Percentiles rank a stretch among this genome's conserved stretches.
phyloP scores from a whole-genome alignment of 2,797 vertebrate species.

The Cirrhinus mrigala region DNA sequence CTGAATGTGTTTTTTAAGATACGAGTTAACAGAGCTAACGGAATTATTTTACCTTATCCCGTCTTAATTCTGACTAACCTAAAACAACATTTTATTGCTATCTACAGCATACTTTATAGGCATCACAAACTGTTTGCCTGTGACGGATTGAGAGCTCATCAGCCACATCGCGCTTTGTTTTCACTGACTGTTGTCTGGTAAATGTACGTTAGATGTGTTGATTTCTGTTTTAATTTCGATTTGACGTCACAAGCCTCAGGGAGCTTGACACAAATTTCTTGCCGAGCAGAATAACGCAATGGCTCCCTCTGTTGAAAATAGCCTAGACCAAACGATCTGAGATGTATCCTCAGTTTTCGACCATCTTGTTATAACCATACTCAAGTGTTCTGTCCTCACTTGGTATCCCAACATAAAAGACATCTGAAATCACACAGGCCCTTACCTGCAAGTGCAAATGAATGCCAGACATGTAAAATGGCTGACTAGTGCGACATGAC shows the following conservation, averaged over 20 bases:
- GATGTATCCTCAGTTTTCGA: neutral
- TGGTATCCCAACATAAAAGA: neutral
- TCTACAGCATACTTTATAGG: neutral
- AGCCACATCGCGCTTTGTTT: neutral
- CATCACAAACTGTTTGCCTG: neutral
- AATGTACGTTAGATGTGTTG: neutral
- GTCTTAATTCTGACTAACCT: neutral
- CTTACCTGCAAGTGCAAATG: neutral
- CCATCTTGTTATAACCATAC: neutral
- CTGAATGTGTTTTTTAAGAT: neutral
- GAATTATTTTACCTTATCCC: neutral
- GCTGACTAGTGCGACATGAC: neutral
- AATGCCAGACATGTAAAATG: neutral
- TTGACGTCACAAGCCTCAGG: conserved; percentile 14
- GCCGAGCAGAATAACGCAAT: neutral
- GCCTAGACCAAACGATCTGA: neutral
- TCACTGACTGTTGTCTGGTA: neutral
- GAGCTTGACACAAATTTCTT: neutral
- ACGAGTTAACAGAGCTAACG: neutral
- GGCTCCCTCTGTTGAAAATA: conserved; percentile 24
- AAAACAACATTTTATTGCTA: neutral
- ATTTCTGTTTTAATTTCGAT: conserved; percentile 1
- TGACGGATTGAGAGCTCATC: neutral
- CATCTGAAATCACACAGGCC: neutral
- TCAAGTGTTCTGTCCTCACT: no score